Conservation (phyloP, 2,888 invertebrate species). For the Mellilla xanthometata region DNA sequence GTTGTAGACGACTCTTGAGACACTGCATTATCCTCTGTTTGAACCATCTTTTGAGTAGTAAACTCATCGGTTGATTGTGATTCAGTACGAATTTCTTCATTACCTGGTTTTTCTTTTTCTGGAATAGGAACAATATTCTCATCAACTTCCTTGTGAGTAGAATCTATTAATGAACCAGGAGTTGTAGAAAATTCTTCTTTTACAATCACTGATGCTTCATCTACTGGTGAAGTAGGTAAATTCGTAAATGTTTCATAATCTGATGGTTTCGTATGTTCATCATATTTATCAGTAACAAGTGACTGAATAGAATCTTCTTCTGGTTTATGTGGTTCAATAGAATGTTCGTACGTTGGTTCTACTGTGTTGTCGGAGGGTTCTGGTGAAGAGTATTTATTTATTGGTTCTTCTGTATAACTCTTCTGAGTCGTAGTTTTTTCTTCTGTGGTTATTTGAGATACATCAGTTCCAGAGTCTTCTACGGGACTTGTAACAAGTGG, state of each 20-base stretch:
- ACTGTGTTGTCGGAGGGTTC: conserved; percentile 4
- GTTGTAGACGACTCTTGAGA: no score
- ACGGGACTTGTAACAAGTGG: background rate
- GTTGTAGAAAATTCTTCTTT: conserved; percentile 12
- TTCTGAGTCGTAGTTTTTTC: conserved; percentile 1
- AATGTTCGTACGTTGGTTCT: conserved; percentile 1
- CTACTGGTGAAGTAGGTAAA: conserved; percentile 4
- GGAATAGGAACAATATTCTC: conserved; percentile 7
- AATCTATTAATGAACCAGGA: conserved; percentile 2
- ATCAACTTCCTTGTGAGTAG: conserved; percentile 10
- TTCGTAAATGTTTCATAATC: conserved; percentile 13
- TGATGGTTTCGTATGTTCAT: conserved; percentile 8
- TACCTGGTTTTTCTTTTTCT: conserved; percentile 12
- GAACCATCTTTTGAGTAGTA: no score
- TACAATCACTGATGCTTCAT: background rate
- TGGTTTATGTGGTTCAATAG: conserved; percentile 5
- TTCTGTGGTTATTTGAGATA: conserved; percentile 4
- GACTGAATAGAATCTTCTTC: conserved; percentile 7
- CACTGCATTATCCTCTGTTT: no score
- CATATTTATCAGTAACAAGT: conserved; percentile 12
- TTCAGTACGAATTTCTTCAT: conserved; percentile 1
- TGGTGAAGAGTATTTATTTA: conserved; percentile 4
- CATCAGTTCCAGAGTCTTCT: conserved; percentile 2
- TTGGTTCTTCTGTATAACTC: conserved; percentile 7
- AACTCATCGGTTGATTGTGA: background rate